Percentiles rank a stretch among this genome's conserved stretches.
These are phyloP conservation scores for Ennomos fuscantarius DNA, from an alignment of 2,888 invertebrate species.

Conservation along the genomic window DNA sequence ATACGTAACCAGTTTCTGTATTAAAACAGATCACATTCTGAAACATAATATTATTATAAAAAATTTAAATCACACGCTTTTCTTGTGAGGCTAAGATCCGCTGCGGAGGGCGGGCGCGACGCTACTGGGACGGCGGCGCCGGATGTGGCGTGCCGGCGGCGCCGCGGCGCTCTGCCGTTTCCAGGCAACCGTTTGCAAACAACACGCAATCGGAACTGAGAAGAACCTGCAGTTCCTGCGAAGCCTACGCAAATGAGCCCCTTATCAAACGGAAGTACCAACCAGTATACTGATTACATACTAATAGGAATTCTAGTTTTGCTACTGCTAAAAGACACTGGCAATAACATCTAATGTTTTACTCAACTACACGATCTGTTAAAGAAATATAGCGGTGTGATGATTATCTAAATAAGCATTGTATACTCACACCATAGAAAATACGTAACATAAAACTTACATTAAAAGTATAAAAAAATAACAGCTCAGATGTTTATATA, in stretches of 20 bases:
- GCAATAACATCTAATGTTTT: not conserved
- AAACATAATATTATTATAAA: not conserved
- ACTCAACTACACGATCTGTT: too few relatives aligned
- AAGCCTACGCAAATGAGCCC: constrained; percentile 17
- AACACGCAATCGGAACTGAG: constrained; percentile 55
- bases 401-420: too few relatives aligned
- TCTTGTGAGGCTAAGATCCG: constrained; percentile 39
- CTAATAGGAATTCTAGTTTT: constrained; percentile 6
- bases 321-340: not conserved
- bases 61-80: constrained; percentile 28
- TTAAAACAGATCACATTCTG: not conserved
- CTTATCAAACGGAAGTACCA: constrained; percentile 16
- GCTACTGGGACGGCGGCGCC: constrained; percentile 67
- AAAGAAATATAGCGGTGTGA: too few relatives aligned
- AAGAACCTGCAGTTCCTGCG: constrained; percentile 35
- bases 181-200: constrained; percentile 79
- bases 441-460: too few relatives aligned
- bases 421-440: too few relatives aligned
- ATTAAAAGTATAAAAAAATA: constrained; percentile 18
- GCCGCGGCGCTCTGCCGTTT: constrained; percentile 60
- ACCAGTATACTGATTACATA: constrained; percentile 14
- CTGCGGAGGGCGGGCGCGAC: constrained; percentile 65
- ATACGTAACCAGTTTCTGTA: not conserved
- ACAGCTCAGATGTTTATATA: constrained; percentile 27
- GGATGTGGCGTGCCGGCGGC: constrained; percentile 68